phyloP scores from a whole-genome alignment of 2,113 vertebrate species.

The Tachysurus fulvidraco region DNA sequence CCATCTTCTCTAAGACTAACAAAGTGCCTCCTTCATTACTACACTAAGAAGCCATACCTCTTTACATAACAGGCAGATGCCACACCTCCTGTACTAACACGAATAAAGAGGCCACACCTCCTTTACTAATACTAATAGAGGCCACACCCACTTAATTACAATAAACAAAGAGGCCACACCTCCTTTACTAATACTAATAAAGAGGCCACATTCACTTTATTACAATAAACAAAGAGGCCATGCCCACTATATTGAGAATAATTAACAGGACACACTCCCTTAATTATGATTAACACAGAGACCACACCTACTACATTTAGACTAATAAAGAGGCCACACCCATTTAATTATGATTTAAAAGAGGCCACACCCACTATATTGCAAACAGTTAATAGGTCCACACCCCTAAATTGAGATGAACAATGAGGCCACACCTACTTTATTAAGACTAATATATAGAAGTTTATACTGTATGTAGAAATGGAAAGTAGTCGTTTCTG shows the following conservation, averaged over 20 bases:
- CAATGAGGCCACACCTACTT: too few relatives aligned
- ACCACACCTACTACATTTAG: background rate
- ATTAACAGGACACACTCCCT: background rate
- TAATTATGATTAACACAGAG: background rate
- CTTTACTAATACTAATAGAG: background rate
- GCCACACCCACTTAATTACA: too few relatives aligned
- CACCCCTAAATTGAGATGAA: too few relatives aligned
- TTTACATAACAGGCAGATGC: background rate
- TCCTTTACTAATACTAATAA: background rate
- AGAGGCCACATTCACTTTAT: background rate
- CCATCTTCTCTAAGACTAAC: background rate
- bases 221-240: background rate
- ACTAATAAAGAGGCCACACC: too few relatives aligned
- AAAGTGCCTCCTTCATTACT: background rate
- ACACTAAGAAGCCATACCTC: background rate
- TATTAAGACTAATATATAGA: background rate
- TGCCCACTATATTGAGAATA: too few relatives aligned
- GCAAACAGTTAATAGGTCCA: background rate
- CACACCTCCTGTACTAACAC: background rate
- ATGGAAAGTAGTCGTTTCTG: background rate
- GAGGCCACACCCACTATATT: background rate
- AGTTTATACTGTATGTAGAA: background rate
- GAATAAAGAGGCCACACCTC: background rate
- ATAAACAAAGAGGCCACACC: background rate
- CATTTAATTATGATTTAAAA: background rate